Evolutionary conservation across 2,888 invertebrate species (phyloP), one percentile per base, ranked within the genome.

Genomic region (Callimorpha dominula): DNA sequence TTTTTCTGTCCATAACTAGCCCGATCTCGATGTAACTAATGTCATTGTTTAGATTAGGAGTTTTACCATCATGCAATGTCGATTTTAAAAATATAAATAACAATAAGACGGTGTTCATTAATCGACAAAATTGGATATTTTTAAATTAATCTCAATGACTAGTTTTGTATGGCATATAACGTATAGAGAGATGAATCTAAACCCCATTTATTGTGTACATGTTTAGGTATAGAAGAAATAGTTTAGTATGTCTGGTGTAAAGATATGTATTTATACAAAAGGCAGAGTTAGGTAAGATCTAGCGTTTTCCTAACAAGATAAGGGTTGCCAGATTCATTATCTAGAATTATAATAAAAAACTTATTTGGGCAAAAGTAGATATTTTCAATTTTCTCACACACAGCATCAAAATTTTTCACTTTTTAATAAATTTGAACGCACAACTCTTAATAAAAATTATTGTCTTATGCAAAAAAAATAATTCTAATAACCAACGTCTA

Each of bases 161-260:
- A 90, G 90, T 91, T 92, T 92, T 92, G 87, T 92, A 92, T 90
- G 84, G 82, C 86, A 88, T 83, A 80, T 83, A 86, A 86, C 78
- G 85, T 81, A 78, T 79, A 85, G 81, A 78, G 78, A 83, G 75
- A 83, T 87, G 84, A 89, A 89, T 88, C 88, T 88, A 85, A 85
- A 92, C 90, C 90, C 90, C 89, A 89, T 87, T 85, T 87, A 82
- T 81, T 78, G 71, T 81, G 76, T 84, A 83, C 54, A 83, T 84
- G 85, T 85, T 76, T 87, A 87, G 84, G 71, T 77, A 81, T 79
- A 84, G 79, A 75, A 0, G 31, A 57, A 75, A 72, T 82, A 81
- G 82, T 76, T 76, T 81, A 84, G 85, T 83, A 80, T 77, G 83
- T 83, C 68, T 79, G 83, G 79, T 77, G 78, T 80, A 76, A 75